Base-by-base conservation (phyloP, 2,113 vertebrate genomes). In the Vicugna pacos region DNA sequence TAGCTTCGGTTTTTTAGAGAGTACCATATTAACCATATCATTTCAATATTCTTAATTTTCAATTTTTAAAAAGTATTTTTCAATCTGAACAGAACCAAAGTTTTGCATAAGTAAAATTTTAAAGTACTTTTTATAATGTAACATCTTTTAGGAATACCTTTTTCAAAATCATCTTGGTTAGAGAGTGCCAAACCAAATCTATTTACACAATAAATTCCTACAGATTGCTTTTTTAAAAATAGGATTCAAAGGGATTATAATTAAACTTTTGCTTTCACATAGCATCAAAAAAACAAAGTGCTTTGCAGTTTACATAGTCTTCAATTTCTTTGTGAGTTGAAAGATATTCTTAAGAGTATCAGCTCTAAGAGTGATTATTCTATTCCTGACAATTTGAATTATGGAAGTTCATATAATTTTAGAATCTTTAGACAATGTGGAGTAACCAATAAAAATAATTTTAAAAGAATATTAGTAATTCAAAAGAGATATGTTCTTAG, bases 191-290 rank as follows among this genome's bases (percentile, higher is more conserved):
- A 72, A 67, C 60, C 83, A 84, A 94, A 95, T 69, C 32, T 91
- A 91, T 81, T 93, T 91, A 76, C 38, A 69, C 75, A 94, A 93
- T 77, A 93, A 91, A 73, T 91, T 76, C 32, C 28, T n/a, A 75
- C 24, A 70, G 30, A 95, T 88, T 75, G 12, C 9, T 90, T 91
- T 91, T 94, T 72, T 69, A 60, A 85, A 94, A 95, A 75, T 52
- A 87, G 32, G 58, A 93, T 88, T 65, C 80, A 88, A 94, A 88
- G 64, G 22, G 80, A 87, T 76, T 97, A 86, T 70, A 93, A 94
- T 88, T 95, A 94, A 91, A 64, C 80, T 96, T 76, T 93, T 80
- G 35, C 62, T 92, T 88, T 84, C 70, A 94, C 26, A 85, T 16
- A 79, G 48, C 52, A 58, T 93, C 89, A 91, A 75, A 93, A 91